Conservation (phyloP, 2,113 vertebrate species). For the Gadus chalcogrammus region DNA sequence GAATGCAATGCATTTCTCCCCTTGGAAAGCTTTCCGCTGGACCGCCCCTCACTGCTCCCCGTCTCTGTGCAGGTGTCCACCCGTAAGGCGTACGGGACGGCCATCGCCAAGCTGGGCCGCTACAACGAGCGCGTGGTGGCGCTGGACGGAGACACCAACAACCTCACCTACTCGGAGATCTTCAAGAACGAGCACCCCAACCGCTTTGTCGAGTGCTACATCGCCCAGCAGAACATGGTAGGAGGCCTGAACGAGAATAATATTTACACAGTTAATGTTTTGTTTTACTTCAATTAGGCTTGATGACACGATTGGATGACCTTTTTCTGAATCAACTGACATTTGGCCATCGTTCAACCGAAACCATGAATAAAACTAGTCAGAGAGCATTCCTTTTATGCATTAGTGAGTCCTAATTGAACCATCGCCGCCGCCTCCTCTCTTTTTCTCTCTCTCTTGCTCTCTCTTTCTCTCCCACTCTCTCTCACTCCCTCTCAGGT, state of each 20-base stretch:
- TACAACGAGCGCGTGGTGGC: conserved; percentile 85
- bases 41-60: neutral
- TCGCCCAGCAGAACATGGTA: conserved; percentile 97
- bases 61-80: conserved; percentile 79
- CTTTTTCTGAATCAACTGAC: too few relatives aligned
- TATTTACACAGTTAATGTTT: neutral
- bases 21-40: neutral
- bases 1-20: too few relatives aligned
- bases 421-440: neutral
- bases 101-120: conserved; percentile 86
- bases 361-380: too few relatives aligned
- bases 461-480: neutral
- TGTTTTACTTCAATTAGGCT: neutral
- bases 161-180: conserved; percentile 89
- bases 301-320: too few relatives aligned
- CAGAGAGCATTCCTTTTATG: too few relatives aligned
- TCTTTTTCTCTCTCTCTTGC: neutral
- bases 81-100: conserved; percentile 88
- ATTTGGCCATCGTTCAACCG: too few relatives aligned
- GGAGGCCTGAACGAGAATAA: conserved; percentile 2
- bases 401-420: too few relatives aligned
- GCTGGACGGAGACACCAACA: conserved; percentile 92
- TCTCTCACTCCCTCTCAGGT: neutral
- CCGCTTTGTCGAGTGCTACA: conserved; percentile 92
- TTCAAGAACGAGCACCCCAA: conserved; percentile 92